Evolutionary conservation across 2,797 vertebrate genomes (phyloP).

Genomic region (Phrynocephalus vlangalii): DNA sequence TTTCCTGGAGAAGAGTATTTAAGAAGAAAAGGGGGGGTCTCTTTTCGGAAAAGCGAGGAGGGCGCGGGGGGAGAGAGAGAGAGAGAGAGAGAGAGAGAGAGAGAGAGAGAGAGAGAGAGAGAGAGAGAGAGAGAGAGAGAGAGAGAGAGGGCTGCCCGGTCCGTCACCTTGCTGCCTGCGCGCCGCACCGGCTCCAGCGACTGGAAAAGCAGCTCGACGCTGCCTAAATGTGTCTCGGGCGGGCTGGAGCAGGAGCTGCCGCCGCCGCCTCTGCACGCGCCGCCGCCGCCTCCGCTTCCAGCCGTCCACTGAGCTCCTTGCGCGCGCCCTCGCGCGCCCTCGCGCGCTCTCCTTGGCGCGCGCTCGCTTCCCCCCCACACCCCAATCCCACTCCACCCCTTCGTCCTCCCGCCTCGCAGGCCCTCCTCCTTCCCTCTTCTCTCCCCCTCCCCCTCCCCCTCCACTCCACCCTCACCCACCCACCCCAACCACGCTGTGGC

Average conservation of each 20-base stretch:
- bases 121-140: not conserved
- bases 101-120: too few relatives aligned
- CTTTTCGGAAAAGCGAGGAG: not conserved
- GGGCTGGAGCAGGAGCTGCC: not conserved
- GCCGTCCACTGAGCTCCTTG: constrained; percentile 64
- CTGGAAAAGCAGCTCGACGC: constrained; percentile 60
- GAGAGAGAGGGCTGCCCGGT: not conserved
- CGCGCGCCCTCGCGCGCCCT: constrained; percentile 13
- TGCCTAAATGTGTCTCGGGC: constrained; percentile 45
- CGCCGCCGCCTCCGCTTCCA: constrained; percentile 63
- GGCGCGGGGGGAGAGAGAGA: not conserved
- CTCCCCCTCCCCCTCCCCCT: not conserved
- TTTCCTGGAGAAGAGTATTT: not conserved
- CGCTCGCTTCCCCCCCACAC: not conserved
- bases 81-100: too few relatives aligned
- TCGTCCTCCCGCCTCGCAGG: not conserved
- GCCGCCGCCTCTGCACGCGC: constrained; percentile 53
- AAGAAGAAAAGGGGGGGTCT: too few relatives aligned
- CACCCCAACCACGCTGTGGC: not conserved
- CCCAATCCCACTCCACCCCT: too few relatives aligned
- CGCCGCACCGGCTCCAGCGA: constrained; percentile 53
- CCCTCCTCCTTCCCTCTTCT: not conserved
- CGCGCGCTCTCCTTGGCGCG: not conserved
- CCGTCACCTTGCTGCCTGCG: constrained; percentile 73
- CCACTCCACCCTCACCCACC: not conserved